phyloP scores from a whole-genome alignment of 2,888 invertebrate genomes.

The Drosophila hamatofila region DNA sequence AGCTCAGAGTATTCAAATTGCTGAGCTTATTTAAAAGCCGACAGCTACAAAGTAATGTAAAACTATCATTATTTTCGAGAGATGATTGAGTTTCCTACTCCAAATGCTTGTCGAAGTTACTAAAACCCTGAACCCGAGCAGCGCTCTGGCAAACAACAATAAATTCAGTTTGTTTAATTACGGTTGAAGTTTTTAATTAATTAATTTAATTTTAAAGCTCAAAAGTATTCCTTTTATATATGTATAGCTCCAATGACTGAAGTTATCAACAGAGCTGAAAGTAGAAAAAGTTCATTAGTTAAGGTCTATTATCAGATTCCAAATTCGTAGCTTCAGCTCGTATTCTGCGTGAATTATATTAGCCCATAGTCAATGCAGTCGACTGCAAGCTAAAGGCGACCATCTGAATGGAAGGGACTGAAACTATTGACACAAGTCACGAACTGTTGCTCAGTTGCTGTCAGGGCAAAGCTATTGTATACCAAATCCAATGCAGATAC shows the following conservation, averaged over 20 bases:
- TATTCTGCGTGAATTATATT: neutral
- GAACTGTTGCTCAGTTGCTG: slow-evolving; percentile 26
- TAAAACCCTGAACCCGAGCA: neutral
- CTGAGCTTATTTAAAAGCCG: slow-evolving; percentile 1
- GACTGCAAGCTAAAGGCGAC: slow-evolving; percentile 22
- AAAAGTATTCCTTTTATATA: neutral
- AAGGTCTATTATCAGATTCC: neutral
- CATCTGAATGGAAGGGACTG: slow-evolving; percentile 2
- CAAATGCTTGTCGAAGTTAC: neutral
- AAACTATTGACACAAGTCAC: slow-evolving; percentile 23
- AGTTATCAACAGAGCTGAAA: neutral
- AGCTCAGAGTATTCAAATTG: slow-evolving; percentile 22
- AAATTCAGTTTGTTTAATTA: neutral
- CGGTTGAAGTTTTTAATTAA: neutral
- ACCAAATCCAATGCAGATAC: slow-evolving; percentile 34
- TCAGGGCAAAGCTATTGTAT: slow-evolving; percentile 48
- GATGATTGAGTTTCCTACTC: slow-evolving; percentile 17
- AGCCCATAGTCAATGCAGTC: slow-evolving; percentile 25
- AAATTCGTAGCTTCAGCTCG: neutral
- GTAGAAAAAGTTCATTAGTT: no score
- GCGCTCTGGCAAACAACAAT: no score
- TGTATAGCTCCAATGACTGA: no score
- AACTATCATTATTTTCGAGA: slow-evolving; percentile 21
- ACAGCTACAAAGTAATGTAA: slow-evolving; percentile 24
- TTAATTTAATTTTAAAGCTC: no score